Evolutionary conservation across 2,113 vertebrate species (phyloP).

Genomic region (Serilophus lunatus): DNA sequence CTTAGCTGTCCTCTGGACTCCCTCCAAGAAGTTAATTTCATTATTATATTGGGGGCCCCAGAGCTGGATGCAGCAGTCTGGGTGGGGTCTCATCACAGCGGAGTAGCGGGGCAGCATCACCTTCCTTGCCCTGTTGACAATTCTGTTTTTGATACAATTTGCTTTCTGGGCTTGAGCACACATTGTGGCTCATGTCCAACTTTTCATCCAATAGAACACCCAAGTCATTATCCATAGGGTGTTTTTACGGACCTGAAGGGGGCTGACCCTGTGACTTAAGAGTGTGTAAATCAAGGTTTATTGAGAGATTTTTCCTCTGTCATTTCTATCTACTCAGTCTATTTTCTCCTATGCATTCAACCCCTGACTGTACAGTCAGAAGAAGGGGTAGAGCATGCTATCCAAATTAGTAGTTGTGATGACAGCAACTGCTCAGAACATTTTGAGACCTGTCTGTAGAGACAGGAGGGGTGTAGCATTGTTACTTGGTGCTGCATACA

Average conservation of each 20-base stretch:
- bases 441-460: background rate
- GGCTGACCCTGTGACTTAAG: background rate
- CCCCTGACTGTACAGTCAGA: background rate
- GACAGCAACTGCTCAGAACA: background rate
- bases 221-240: background rate
- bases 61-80: background rate
- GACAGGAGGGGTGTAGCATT: background rate
- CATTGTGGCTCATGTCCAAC: background rate
- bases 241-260: background rate
- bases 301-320: background rate
- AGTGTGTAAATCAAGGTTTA: background rate
- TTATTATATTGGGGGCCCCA: background rate
- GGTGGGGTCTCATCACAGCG: background rate
- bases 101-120: background rate
- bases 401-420: background rate
- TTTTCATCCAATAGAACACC: background rate
- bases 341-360: background rate
- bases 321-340: background rate
- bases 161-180: background rate
- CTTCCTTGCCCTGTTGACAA: rapidly evolving
- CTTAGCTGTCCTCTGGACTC: background rate
- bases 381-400: background rate
- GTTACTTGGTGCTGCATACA: background rate
- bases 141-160: rapidly evolving
- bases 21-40: rapidly evolving